Evolutionary conservation across 2,888 invertebrate species (phyloP), one percentile per base, ranked within the genome.

Genomic region (Blastobasis adustella): DNA sequence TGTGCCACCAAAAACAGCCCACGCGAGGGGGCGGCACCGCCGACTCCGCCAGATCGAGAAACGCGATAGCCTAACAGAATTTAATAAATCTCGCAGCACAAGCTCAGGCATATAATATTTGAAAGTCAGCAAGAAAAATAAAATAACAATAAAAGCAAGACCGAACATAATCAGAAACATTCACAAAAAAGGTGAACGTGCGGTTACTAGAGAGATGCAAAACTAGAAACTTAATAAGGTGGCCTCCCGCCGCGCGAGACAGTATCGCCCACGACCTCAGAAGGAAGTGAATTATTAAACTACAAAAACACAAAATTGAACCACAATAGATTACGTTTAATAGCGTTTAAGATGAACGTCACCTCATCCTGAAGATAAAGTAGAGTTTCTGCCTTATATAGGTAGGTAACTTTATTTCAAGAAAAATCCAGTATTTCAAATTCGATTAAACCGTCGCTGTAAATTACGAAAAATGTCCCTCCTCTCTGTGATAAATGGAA

Each of bases 1-100:
- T 68, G 62, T 76, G 77, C 76, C 77, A 66, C 74, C 73, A 62
- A 78, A 83, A 80, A 77, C 70, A 71, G 77, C 69, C 23, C 23
- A 67, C 58, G 67, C 69, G 63, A 61, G 60, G 71, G 70, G 72
- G 74, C 76, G 74, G 67, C 71, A 69, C 76, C 73, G 71, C 71
- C 71, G 75, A 71, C 10, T 36, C 23, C 10, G 10, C 45, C 62
- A 23, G 23, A 23, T 68, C 65, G 55, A 56, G 63, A 69, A 59
- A 62, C 55, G 51, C 59, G 77, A 80, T 78, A 79, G 68, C 76
- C 70, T 57, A 71, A 74, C 70, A 60, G 41, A 58, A 7, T 41
- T 45, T 6, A 45, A 45, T 6, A 45, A n/a, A n/a, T 45, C 10
- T 6, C 45, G 23, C 23, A 23, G 23, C 23, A 23, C 23, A 23